These are phyloP conservation scores for Marisa cornuarietis DNA, from an alignment of 1,140 invertebrate genomes.

Conservation along the genomic window DNA sequence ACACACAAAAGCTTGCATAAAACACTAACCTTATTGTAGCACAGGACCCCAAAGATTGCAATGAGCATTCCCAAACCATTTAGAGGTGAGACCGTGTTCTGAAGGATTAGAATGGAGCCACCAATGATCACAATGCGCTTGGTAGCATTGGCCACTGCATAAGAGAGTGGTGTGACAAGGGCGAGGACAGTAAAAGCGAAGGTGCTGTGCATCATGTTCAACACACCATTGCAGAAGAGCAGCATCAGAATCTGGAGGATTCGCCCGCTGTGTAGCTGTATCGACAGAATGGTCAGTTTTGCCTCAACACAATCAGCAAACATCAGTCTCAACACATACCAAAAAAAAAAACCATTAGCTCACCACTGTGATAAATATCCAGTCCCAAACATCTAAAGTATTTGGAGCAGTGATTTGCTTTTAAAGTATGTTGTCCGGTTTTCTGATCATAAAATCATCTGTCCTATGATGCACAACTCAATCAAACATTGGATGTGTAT, in stretches of 20 bases:
- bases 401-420: too few relatives aligned
- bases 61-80: constrained; percentile 92
- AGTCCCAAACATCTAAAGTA: too few relatives aligned
- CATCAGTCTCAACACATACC: not conserved
- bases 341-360: not conserved
- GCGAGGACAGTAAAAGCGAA: constrained; percentile 90
- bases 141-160: constrained; percentile 94
- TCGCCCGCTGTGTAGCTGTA: constrained; percentile 59
- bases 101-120: constrained; percentile 85
- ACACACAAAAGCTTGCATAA: constrained; percentile 5
- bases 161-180: constrained; percentile 89
- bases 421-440: too few relatives aligned
- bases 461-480: too few relatives aligned
- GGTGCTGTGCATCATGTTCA: constrained; percentile 95
- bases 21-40: constrained; percentile 77
- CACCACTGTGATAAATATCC: not conserved
- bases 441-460: too few relatives aligned
- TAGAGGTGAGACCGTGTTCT: constrained; percentile 88
- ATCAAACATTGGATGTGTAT: too few relatives aligned
- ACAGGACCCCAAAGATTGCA: constrained; percentile 88
- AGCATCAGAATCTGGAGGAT: constrained; percentile 66
- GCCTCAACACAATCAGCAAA: not conserved
- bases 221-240: constrained; percentile 83
- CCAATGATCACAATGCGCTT: constrained; percentile 94
- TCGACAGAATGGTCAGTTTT: constrained; percentile 6